Percentiles rank a stretch among this genome's conserved stretches.
Evolutionary conservation across 2,113 vertebrate genomes (phyloP).

Genomic region (Engystomops pustulosus): DNA sequence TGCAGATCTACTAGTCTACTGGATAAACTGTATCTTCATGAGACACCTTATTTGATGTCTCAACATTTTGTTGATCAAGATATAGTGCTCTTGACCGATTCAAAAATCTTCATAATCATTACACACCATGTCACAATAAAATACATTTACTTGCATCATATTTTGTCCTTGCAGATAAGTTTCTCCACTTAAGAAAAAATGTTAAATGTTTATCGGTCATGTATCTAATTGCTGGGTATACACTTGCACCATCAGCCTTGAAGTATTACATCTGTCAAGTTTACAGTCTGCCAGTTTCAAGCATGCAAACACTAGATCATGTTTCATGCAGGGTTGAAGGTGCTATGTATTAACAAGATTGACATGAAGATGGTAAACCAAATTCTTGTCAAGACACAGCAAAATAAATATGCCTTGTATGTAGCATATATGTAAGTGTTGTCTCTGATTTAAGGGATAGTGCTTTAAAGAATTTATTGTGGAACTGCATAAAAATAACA

Average conservation of each 20-base stretch:
- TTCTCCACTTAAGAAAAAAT: too few species aligned
- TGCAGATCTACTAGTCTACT: too few species aligned
- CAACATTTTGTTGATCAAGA: too few species aligned
- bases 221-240: not conserved
- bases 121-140: too few species aligned
- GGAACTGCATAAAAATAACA: not conserved
- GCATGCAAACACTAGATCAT: conserved; percentile 21
- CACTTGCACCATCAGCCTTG: not conserved
- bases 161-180: too few species aligned
- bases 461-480: not conserved
- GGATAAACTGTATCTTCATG: too few species aligned
- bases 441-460: not conserved
- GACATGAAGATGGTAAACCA: not conserved
- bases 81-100: too few species aligned
- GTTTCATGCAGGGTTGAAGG: conserved; percentile 33
- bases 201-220: not conserved
- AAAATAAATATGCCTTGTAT: not conserved
- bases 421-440: not conserved
- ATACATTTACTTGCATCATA: too few species aligned
- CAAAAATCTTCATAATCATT: too few species aligned
- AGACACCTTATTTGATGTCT: too few species aligned
- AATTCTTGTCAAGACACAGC: not conserved
- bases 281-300: not conserved
- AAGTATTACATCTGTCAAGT: not conserved
- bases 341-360: conserved; percentile 18